Percentiles rank a stretch among this genome's conserved stretches.
Evolutionary conservation across 2,113 vertebrate species (phyloP).

Genomic region (Calonectris borealis): DNA sequence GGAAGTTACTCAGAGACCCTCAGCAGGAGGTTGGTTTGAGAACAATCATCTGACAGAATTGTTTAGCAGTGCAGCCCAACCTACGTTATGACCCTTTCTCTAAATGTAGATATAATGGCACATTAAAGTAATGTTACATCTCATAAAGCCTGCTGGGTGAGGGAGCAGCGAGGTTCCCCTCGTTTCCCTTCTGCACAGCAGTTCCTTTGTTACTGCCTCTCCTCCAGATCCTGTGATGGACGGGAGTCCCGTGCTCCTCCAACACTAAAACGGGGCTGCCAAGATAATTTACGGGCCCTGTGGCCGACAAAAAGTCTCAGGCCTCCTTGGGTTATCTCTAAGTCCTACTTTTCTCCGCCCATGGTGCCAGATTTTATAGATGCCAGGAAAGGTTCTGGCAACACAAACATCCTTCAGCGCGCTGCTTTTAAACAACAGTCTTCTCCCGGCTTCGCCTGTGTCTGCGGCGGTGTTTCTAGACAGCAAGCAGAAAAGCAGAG

Average conservation of each 20-base stretch:
- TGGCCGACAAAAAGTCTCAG: neutral
- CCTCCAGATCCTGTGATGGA: neutral
- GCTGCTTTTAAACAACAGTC: neutral
- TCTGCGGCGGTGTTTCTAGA: neutral
- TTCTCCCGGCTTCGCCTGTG: neutral
- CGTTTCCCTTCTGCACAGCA: constrained; percentile 7
- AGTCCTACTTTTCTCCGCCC: neutral
- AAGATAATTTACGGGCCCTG: neutral
- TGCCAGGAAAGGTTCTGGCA: neutral
- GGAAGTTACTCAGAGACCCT: constrained; percentile 13
- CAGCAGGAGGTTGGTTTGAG: constrained; percentile 13
- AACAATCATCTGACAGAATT: constrained; percentile 22
- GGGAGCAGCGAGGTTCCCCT: constrained; percentile 26
- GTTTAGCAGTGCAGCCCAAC: neutral
- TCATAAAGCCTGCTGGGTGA: constrained; percentile 27
- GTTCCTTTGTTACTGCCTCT: constrained; percentile 35
- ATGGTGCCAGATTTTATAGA: neutral
- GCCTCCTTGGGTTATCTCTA: neutral
- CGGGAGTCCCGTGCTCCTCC: neutral
- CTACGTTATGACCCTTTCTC: neutral
- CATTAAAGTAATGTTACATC: constrained; percentile 21
- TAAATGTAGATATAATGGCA: constrained; percentile 25
- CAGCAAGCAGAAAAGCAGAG: neutral
- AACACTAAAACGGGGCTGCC: neutral
- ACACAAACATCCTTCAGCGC: neutral